These are phyloP conservation scores for Myotis lucifugus DNA, from an alignment of 2,113 vertebrate genomes.

Conservation along the genomic window DNA sequence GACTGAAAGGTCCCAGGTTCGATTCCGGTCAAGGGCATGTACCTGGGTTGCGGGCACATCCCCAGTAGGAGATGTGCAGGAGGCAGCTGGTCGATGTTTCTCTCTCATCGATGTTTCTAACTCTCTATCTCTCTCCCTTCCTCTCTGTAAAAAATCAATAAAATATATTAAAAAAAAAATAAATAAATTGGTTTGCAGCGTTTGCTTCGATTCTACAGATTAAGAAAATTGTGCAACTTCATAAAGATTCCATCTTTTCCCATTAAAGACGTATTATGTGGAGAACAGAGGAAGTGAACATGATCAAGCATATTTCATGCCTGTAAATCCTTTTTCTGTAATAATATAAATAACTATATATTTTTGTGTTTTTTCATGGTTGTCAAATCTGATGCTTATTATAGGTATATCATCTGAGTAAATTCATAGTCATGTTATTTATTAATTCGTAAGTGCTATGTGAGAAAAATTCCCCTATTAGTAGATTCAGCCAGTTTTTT, in stretches of 20 bases:
- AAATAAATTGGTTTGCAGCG: conserved; percentile 68
- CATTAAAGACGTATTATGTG: conserved; percentile 39
- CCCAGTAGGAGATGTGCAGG: too few species aligned
- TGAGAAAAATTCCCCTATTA: conserved; percentile 60
- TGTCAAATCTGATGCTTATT: conserved; percentile 56
- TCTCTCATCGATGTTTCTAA: too few species aligned
- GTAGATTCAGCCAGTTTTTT: neutral
- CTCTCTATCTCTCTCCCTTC: too few species aligned
- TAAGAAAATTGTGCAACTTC: conserved; percentile 65
- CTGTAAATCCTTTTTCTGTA: neutral
- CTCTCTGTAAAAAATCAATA: too few species aligned
- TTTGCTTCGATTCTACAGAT: conserved; percentile 62
- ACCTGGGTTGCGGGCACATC: too few species aligned
- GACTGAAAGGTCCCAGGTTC: too few species aligned
- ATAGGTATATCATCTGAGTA: conserved; percentile 46
- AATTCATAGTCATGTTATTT: conserved; percentile 35
- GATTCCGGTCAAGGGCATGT: too few species aligned
- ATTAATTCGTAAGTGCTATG: conserved; percentile 57
- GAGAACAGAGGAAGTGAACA: neutral
- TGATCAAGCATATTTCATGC: neutral
- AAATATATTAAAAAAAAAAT: too few species aligned
- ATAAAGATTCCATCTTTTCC: conserved; percentile 56
- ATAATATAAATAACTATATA: conserved; percentile 20
- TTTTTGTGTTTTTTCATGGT: conserved; percentile 44
- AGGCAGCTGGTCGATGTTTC: too few species aligned